Evolutionary conservation across 1,140 invertebrate genomes (phyloP), one percentile per base, ranked within the genome.

Genomic region (Micrasema longulum): DNA sequence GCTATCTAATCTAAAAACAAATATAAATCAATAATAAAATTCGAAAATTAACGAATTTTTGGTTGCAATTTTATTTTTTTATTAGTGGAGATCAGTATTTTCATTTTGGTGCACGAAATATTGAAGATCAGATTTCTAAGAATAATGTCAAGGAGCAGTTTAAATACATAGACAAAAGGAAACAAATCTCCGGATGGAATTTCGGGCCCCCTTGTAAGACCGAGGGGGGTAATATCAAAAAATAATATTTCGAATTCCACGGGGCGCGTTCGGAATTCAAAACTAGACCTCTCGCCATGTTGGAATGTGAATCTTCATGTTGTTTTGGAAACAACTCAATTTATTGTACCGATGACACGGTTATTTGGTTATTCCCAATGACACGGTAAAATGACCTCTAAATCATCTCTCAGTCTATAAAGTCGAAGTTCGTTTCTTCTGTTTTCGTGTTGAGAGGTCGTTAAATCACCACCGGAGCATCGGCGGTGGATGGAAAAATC

Each of bases 251-350:
- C 14, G 12, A 60, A 60, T 60, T 60, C 55, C 55, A 43, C 36
- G 18, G 55, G 50, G 47, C 48, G 48, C 31, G 50, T 43, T 57
- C 22, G 69, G 69, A 69, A 65, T 69, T 65, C 60, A 57, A 57
- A 67, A 74, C 66, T 68, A 69, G 68, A 67, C 48, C 70, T 38
- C 47, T 26, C 62, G 26, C 62, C 41, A 57, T 47, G 55, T 62
- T 35, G 67, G 67, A 69, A 69, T 69, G 70, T 26, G 43, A 41
- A 55, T 22, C 65, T 16, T 23, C 68, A 45, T 69, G 72, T 74
- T 72, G 52, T 74, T 69, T 45, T 43, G 41, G 67, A 69, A 67
- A 74, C 69, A 65, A 64, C 72, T 74, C 64, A 67, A 74, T 74
- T 70, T 67, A 74, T 74, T 38, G 67, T 65, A 55, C 35, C 53